Evolutionary conservation across 1,140 invertebrate genomes (phyloP).

Genomic region (Eulimnadia texana): DNA sequence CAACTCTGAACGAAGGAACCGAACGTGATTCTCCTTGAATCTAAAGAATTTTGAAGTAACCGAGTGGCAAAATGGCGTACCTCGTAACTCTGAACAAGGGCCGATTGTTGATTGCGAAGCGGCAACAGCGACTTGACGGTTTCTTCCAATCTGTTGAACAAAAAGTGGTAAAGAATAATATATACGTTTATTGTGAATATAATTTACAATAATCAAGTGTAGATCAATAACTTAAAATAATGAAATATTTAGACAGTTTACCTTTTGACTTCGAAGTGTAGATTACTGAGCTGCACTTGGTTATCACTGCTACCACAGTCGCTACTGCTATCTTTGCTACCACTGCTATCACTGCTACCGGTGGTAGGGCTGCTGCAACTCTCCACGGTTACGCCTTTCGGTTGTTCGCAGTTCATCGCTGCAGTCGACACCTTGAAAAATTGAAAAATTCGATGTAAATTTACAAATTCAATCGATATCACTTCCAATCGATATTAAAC

Average conservation of each 20-base stretch:
- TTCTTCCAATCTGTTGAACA: constrained; percentile 53
- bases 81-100: constrained; percentile 7
- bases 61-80: not conserved
- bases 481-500: no score
- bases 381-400: no score
- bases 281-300: constrained; percentile 8
- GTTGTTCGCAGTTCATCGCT: no score
- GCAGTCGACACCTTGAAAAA: no score
- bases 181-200: constrained; percentile 8
- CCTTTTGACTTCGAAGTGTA: constrained; percentile 11
- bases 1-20: not conserved
- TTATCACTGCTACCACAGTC: no score
- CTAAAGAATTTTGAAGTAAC: not conserved
- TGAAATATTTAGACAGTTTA: not conserved
- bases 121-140: constrained; percentile 48
- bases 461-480: no score
- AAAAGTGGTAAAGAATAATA: not conserved
- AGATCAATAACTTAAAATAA: not conserved
- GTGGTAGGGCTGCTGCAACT: no score
- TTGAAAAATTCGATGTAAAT: no score
- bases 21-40: not conserved
- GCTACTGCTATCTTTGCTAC: no score
- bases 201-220: not conserved
- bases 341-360: no score
- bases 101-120: constrained; percentile 7